Evolutionary conservation across 2,888 invertebrate genomes (phyloP), one percentile per base, ranked within the genome.

Genomic region (Drosophila multiciliata): DNA sequence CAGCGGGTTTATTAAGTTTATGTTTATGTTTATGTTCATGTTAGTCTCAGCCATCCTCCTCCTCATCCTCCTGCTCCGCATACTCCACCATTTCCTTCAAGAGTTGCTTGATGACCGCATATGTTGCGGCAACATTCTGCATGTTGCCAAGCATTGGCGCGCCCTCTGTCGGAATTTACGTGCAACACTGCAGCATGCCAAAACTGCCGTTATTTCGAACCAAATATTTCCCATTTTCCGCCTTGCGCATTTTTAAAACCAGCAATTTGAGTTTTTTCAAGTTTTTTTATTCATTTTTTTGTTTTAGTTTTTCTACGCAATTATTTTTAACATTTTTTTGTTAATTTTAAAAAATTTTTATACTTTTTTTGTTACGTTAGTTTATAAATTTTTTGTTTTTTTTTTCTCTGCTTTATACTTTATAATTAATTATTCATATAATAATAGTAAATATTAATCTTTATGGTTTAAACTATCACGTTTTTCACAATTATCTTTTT

Each of bases 391-490:
- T 70, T 75, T 66, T 58, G 23, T 62, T 76, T 72, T 70, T 77
- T 69, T 71, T 54, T 72, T 71, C 66, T 78, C 69, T 71, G 87
- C 78, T 72, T 84, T 73, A 78, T 78, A 73, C 77, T 62, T 82
- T 87, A 89, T 78, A 89, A 87, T 87, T 87, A 87, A 87, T 87
- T 89, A 87, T 87, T 85, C 83, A 87, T 87, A 89, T 89, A 87
- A 87, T 87, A 87, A 86, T 86, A 88, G 83, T 87, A 87, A 89
- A 89, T 87, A 87, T 87, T 87, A 87, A 89, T 83, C 82, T 89
- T 89, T 89, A 87, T 87, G 83, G 89, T 89, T 89, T 89, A 87
- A 89, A 83, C 87, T 87, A 87, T 87, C 87, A 87, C 87, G 88
- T 82, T 87, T 87, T 89, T 87, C 83, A 87, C 83, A 84, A 84